phyloP scores from a whole-genome alignment of 2,113 vertebrate species.

The Puma concolor region DNA sequence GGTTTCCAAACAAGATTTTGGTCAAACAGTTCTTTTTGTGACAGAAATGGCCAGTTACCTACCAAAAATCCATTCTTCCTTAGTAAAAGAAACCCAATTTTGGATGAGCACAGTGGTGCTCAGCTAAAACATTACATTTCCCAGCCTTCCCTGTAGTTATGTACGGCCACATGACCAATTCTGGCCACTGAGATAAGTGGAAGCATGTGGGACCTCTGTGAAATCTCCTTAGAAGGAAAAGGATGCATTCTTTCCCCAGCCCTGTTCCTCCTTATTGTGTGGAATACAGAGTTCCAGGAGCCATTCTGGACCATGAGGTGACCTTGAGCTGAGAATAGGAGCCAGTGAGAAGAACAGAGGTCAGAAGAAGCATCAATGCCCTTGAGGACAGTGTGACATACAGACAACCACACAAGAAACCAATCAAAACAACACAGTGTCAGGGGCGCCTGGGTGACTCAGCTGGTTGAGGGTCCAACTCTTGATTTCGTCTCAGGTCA shows the following conservation, averaged over 20 bases:
- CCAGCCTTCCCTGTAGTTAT: neutral
- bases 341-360: neutral
- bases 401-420: conserved; percentile 15
- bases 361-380: neutral
- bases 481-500: too few species aligned
- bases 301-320: neutral
- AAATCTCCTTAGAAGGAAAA: neutral
- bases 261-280: neutral
- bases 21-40: neutral
- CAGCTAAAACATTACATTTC: neutral
- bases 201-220: neutral
- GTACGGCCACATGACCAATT: neutral
- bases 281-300: neutral
- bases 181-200: neutral
- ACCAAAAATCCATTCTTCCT: neutral
- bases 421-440: neutral
- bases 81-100: neutral
- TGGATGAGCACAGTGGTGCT: neutral
- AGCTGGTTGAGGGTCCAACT: too few species aligned
- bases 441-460: too few species aligned
- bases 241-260: neutral
- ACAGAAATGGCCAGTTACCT: neutral
- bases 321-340: neutral
- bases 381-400: neutral
- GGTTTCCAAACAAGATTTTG: neutral